Evolutionary conservation across 2,888 invertebrate species (phyloP).

Genomic region (Epicampocera succincta): DNA sequence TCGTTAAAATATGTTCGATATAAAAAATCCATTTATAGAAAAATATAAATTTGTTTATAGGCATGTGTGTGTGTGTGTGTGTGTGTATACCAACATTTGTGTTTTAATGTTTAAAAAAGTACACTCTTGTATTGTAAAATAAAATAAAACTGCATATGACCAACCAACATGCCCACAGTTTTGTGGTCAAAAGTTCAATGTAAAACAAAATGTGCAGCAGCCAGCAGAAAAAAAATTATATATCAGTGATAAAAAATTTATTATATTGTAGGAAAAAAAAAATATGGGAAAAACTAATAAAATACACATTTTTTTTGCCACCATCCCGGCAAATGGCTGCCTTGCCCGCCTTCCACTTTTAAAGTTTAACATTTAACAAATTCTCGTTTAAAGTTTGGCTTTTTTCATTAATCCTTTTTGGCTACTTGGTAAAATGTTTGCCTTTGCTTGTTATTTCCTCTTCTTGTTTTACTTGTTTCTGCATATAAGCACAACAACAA

Average conservation of each 20-base stretch:
- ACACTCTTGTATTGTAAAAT: not conserved
- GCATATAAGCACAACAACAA: slow-evolving; percentile 9
- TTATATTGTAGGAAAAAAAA: slow-evolving; percentile 17
- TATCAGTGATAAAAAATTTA: slow-evolving; percentile 24
- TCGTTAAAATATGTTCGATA: slow-evolving; percentile 38
- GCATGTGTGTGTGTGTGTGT: not conserved
- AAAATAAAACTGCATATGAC: slow-evolving; percentile 46
- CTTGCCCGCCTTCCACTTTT: not conserved
- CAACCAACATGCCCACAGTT: slow-evolving; percentile 64
- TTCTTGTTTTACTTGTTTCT: slow-evolving; percentile 14
- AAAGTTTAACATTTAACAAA: slow-evolving; percentile 41
- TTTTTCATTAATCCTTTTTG: slow-evolving; percentile 56
- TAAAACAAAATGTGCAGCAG: slow-evolving; percentile 47
- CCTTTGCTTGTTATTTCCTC: not conserved
- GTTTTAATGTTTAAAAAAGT: not conserved
- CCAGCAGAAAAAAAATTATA: not conserved
- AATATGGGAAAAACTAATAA: slow-evolving; percentile 57
- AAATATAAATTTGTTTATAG: not conserved
- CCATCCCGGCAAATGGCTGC: not conserved
- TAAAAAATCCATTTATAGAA: slow-evolving; percentile 2
- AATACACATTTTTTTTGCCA: slow-evolving; percentile 44
- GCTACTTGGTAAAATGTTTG: slow-evolving; percentile 48
- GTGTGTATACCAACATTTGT: not conserved
- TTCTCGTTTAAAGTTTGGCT: slow-evolving; percentile 53
- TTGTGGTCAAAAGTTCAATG: slow-evolving; percentile 67